Evolutionary conservation across 2,888 invertebrate species (phyloP).

Genomic region (Hemistola chrysoprasaria): DNA sequence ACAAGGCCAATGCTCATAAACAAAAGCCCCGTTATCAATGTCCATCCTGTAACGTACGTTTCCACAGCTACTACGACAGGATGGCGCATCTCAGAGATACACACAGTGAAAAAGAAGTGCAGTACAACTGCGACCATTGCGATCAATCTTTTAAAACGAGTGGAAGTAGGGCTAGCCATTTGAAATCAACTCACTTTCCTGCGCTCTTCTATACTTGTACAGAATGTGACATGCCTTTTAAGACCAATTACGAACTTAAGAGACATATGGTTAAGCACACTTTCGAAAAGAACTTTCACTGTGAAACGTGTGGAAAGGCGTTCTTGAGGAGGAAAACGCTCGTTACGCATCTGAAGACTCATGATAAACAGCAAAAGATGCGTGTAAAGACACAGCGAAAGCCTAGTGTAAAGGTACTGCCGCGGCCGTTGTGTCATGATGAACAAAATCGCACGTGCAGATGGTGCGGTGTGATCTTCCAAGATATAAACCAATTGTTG

Average conservation of each 20-base stretch:
- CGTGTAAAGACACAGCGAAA: slow-evolving; percentile 42
- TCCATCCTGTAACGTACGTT: slow-evolving; percentile 65
- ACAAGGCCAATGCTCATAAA: slow-evolving; percentile 60
- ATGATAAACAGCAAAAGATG: slow-evolving; percentile 56
- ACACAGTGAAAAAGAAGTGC: slow-evolving; percentile 61
- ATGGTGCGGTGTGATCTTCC: no score
- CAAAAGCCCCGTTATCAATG: slow-evolving; percentile 69
- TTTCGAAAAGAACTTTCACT: slow-evolving; percentile 59
- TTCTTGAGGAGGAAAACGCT: slow-evolving; percentile 59
- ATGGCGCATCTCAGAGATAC: slow-evolving; percentile 66
- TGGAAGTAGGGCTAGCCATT: slow-evolving; percentile 60
- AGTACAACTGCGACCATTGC: slow-evolving; percentile 62
- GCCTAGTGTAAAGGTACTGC: slow-evolving; percentile 17
- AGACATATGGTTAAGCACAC: slow-evolving; percentile 67
- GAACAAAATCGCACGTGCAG: no score
- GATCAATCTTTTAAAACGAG: slow-evolving; percentile 65
- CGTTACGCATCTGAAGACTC: slow-evolving; percentile 58
- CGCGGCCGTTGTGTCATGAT: no score
- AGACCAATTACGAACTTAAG: slow-evolving; percentile 64
- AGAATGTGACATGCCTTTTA: slow-evolving; percentile 65
- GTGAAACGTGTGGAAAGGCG: slow-evolving; percentile 58
- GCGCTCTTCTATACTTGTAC: slow-evolving; percentile 54
- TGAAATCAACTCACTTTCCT: slow-evolving; percentile 60
- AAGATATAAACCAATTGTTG: no score
- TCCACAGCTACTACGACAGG: slow-evolving; percentile 64